Percentiles rank a stretch among this genome's conserved stretches.
These are phyloP conservation scores for Acinonyx jubatus DNA, from an alignment of 2,113 vertebrate species.

Conservation along the genomic window DNA sequence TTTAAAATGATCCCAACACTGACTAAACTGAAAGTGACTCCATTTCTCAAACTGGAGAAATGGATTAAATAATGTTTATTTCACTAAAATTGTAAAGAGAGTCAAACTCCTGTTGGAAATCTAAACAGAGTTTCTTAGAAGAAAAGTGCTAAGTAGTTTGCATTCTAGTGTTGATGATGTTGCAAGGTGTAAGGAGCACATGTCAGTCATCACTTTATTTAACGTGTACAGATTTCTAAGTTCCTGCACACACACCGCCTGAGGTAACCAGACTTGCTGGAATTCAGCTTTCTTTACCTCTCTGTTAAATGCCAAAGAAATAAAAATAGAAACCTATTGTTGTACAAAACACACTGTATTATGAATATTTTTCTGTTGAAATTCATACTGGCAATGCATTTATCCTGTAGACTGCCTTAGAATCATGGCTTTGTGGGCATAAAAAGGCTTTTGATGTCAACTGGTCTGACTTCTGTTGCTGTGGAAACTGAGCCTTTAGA, in stretches of 20 bases:
- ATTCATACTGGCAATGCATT: not conserved
- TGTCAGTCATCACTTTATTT: not conserved
- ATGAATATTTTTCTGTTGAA: not conserved
- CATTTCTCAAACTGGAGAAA: conserved; percentile 18
- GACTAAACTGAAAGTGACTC: not conserved
- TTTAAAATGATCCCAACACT: not conserved
- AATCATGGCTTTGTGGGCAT: not conserved
- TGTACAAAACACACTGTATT: not conserved
- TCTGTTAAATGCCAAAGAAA: conserved; percentile 38
- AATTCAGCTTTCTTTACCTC: conserved; percentile 46
- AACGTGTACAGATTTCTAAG: not conserved
- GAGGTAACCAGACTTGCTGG: conserved; percentile 22
- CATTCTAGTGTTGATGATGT: not conserved
- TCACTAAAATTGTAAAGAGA: not conserved
- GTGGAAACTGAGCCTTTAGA: not conserved
- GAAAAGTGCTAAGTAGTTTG: not conserved
- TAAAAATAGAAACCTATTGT: conserved; percentile 34
- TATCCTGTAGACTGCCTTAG: not conserved
- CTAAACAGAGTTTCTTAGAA: not conserved
- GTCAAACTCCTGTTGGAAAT: not conserved
- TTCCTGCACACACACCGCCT: not conserved
- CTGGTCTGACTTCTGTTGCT: not conserved
- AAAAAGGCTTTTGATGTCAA: not conserved
- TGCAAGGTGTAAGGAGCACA: not conserved
- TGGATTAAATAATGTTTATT: conserved; percentile 16